Base-by-base conservation (phyloP, 2,113 vertebrate species). In the Ptilonorhynchus violaceus region DNA sequence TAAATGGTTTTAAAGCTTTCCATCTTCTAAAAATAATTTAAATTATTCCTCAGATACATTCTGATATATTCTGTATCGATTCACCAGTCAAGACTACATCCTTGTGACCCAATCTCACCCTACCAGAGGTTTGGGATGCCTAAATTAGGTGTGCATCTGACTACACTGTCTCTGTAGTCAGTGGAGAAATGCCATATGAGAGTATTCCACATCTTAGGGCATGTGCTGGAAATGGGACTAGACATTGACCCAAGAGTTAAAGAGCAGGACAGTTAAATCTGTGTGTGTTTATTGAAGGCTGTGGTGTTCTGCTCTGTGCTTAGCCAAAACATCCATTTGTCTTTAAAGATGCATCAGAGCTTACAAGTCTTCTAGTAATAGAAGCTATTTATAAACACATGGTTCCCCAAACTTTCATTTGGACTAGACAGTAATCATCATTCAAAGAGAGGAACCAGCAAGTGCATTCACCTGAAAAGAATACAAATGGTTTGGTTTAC, bases 291-390 rank as follows among this genome's bases (percentile, higher is more conserved):
- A 11, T 28, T 50, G 22, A 70, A 79, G 22, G 2, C 4, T 28
- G 10, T 31, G 19, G 1, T 0, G 0, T 15, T 52, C 24, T 89
- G 4, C 12, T 63, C 30, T 59, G 9, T 19, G 11, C 5, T 7
- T 67, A 22, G 5, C 1, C 27, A 63, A 86, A 73, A 55, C 13
- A 15, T 6, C 15, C 5, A 9, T 30, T 64, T 68, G 24, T 49
- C 24, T 83, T 52, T 53, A 58, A 88, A 62, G 25, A n/a, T 25
- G 6, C 6, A 53, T 15, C 7, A 64, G 10, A 56, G 1, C 4
- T 66, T 76, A 41, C 1, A 4, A 42, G 19, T 31, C 15, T 67
- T 87, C 20, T 69, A 3, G 1, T 11, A 73, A 44, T 2, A 69
- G 3, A 46, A 77, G 25, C 2, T 63, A 42, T 53, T 77, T 42